A percentile compares a stretch with the other conserved stretches of the same genome.
Conservation (phyloP, 2,113 vertebrate genomes). For the Ascaphus truei region DNA sequence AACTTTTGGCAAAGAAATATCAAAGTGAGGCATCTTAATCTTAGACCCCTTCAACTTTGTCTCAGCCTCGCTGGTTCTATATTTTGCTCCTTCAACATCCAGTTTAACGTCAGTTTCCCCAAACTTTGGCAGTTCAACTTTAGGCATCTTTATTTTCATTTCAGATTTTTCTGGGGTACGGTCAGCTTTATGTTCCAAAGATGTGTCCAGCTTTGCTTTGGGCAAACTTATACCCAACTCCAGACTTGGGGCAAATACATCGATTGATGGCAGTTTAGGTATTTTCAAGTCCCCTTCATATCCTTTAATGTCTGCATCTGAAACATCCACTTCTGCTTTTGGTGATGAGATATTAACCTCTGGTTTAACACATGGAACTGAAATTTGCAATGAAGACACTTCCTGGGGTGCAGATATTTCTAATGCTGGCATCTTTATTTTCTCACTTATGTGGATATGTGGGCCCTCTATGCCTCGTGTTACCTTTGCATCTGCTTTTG, state of each 20-base stretch:
- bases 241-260: constrained; percentile 64
- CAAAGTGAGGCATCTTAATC: constrained; percentile 45
- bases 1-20: constrained; percentile 46
- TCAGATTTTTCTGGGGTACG: constrained; percentile 5
- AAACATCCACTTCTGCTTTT: constrained; percentile 54
- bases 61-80: constrained; percentile 39
- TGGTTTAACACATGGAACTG: constrained; percentile 47
- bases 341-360: constrained; percentile 49
- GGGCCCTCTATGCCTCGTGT: fast-evolving
- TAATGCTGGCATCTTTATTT: constrained; percentile 64
- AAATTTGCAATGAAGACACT: constrained; percentile 28
- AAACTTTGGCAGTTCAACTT: constrained; percentile 45
- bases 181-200: constrained; percentile 13
- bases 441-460: constrained; percentile 18
- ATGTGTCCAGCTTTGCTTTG: constrained; percentile 40
- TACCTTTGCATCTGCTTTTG: neutral
- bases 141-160: constrained; percentile 48
- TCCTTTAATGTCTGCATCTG: constrained; percentile 53
- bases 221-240: constrained; percentile 58
- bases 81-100: constrained; percentile 37
- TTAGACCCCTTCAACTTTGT: constrained; percentile 43
- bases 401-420: constrained; percentile 48
- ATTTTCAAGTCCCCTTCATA: constrained; percentile 63
- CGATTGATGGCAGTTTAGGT: constrained; percentile 55
- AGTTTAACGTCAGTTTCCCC: constrained; percentile 19